Evolutionary conservation across 1,140 invertebrate genomes (phyloP), one percentile per base, ranked within the genome.

Genomic region (Pseudomyrmex cubaensis): DNA sequence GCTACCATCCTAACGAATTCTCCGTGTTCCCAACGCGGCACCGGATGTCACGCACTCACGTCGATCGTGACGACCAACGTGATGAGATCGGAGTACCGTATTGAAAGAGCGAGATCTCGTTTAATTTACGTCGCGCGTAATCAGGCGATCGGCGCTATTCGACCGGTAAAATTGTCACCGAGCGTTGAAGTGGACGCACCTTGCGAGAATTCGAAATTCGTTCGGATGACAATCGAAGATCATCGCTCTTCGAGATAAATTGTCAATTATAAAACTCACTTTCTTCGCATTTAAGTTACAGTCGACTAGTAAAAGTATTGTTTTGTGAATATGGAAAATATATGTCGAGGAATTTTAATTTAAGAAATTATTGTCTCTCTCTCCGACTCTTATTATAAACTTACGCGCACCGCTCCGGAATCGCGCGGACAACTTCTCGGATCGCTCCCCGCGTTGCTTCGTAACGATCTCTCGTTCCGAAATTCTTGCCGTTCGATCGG

Each of bases 1-100:
- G 91, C 90, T 13, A 92, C 92, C 92, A 92, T 92, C 17, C 75
- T 86, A 54, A 83, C 44, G 61, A 80, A 61, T 72, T 87, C 44
- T 70, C 59, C 59, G 57, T 70, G 22, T 66, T 35, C 35, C 5
- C 35, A 50, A 87, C 72, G 50, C 13, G 15, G 48, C 12, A 66
- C 91, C 90, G 91, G 90, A 91, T 87, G 91, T 92, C 91, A 91
- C 90, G 90, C 63, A 56, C 61, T 35, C 35, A 54, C 20, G 57
- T 46, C 78, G 54, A 73, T 73, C 86, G 86, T 87, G 87, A 84
- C 82, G 87, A 84, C 82, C 20, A 35, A 87, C 82, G 77, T 57
- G 46, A 70, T 66, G 12, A 61, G 48, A 57, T 44, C 25, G 20
- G 66, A 75, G 73, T 87, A 76, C 54, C 10, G 52, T 78, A 70